Evolutionary conservation across 2,113 vertebrate species (phyloP), one percentile per base, ranked within the genome.

Genomic region (Syngnathoides biaculeatus): DNA sequence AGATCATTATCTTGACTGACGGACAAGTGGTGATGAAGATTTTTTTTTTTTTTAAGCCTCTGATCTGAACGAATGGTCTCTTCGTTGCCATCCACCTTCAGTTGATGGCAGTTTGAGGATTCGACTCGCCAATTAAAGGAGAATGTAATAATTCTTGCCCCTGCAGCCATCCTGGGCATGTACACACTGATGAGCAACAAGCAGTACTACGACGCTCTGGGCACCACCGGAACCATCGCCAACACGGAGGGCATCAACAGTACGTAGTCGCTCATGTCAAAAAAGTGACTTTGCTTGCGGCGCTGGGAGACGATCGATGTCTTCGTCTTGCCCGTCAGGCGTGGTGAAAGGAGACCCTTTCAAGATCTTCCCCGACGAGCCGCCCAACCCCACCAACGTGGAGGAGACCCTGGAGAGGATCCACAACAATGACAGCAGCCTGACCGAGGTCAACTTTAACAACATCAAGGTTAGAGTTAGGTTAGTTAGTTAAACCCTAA

Each of bases 161-260:
- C 75, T 22, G 8, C 91, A 98, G 96, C 96, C 8, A 98, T 99
- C 84, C 92, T 98, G 74, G 97, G 95, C 55, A 99, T 99, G 97
- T 99, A 98, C 90, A 99, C 95, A 0, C 89, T 99, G 82, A 99
- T 99, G 97, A 99, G 97, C 85, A 98, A 98, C 93, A 99, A 99
- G 87, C 97, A 99, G 70, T 99, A 98, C 86, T 99, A 99, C 4
- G 97, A 99, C 0, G 96, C 97, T 24, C 90, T 98, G 82, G 95
- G 95, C 77, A 90, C 90, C 0, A 87, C 83, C 0, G 95, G 96
- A 35, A 92, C 75, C 65, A 99, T 99, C 85, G 90, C 88, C 74
- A 99, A 97, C 93, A 98, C 93, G 0, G 97, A 99, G 78, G 97
- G 97, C 86, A 97, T 98, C 69, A 95, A 94, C 93, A 99, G 96